phyloP scores from a whole-genome alignment of 2,888 invertebrate species.

The Catocala sponsa region DNA sequence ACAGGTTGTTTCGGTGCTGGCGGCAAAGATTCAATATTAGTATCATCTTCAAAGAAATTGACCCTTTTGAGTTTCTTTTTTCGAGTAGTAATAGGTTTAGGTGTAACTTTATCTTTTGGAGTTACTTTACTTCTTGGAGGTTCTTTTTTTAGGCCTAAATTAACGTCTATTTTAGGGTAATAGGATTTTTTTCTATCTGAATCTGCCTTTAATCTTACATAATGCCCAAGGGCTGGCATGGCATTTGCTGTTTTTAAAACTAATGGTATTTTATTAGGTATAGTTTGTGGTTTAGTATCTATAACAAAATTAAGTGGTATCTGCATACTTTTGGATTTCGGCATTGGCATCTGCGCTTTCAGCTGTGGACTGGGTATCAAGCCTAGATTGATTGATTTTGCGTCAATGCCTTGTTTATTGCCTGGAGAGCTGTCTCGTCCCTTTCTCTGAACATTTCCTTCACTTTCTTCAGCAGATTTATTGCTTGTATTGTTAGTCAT shows the following conservation, averaged over 20 bases:
- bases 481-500: not conserved
- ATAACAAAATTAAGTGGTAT: slow-evolving; percentile 17
- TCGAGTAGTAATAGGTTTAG: not conserved
- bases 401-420: not conserved
- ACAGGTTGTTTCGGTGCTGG: slow-evolving; percentile 10
- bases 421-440: not conserved
- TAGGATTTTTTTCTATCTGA: slow-evolving; percentile 7
- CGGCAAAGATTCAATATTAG: not conserved
- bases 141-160: slow-evolving; percentile 9
- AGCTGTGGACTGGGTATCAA: slow-evolving; percentile 13
- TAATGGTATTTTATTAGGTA: slow-evolving; percentile 32
- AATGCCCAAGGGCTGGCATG: slow-evolving; percentile 20
- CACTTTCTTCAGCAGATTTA: not conserved
- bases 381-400: slow-evolving; percentile 17
- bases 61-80: slow-evolving; percentile 1
- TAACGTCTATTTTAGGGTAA: not conserved
- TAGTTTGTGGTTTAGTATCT: slow-evolving; percentile 19
- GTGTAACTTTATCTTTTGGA: not conserved
- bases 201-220: slow-evolving; percentile 24
- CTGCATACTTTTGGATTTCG: slow-evolving; percentile 6
- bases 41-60: slow-evolving; percentile 16
- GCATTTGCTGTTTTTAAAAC: slow-evolving; percentile 30
- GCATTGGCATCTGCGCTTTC: not conserved
- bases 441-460: not conserved
- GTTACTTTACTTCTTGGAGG: not conserved